A percentile compares a stretch with the other conserved stretches of the same genome.
phyloP scores from a whole-genome alignment of 2,797 vertebrate genomes.

The Lepilemur ruficaudatus region DNA sequence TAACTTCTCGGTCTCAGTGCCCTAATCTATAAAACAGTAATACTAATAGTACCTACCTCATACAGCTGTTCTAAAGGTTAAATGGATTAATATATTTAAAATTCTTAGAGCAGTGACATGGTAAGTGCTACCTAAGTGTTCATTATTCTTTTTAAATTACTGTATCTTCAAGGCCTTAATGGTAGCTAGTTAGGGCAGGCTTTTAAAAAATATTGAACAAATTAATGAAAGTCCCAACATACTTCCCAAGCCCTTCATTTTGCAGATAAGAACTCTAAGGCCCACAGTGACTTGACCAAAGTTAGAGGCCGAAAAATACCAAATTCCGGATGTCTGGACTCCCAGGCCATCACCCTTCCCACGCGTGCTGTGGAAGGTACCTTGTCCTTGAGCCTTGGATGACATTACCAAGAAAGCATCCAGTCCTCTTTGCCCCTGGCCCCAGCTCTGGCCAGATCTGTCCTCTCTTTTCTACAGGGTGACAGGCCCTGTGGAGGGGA shows the following conservation, averaged over 20 bases:
- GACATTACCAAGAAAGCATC: neutral
- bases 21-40: neutral
- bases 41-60: neutral
- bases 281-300: neutral
- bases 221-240: neutral
- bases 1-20: neutral
- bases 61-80: neutral
- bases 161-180: neutral
- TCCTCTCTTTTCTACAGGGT: neutral
- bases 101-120: neutral
- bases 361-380: neutral
- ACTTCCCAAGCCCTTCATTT: neutral
- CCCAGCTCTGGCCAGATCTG: neutral
- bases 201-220: neutral
- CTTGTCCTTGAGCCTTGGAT: neutral
- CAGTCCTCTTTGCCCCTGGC: neutral
- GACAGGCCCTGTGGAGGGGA: neutral
- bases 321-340: neutral
- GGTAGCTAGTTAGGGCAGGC: neutral
- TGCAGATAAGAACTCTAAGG: neutral
- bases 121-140: neutral
- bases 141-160: neutral
- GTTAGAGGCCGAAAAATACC: neutral
- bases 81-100: neutral
- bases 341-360: neutral